A percentile compares a stretch with the other conserved stretches of the same genome.
Conservation (phyloP, 2,113 vertebrate species). For the Corythaeola cristata region DNA sequence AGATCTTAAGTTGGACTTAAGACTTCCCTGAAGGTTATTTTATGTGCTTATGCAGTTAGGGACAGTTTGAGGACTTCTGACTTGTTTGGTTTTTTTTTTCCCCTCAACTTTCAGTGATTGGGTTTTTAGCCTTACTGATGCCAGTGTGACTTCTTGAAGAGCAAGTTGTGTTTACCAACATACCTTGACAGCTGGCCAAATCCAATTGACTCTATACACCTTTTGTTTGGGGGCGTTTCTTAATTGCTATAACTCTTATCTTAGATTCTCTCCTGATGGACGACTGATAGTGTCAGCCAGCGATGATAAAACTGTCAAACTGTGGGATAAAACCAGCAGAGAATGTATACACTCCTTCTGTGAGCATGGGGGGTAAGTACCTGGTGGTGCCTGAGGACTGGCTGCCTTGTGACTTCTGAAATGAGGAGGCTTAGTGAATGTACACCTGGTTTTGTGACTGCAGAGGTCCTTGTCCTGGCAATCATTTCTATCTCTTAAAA, state of each 20-base stretch:
- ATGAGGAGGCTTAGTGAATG: neutral
- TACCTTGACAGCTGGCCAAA: neutral
- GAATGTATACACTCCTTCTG: constrained; percentile 94
- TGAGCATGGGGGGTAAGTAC: constrained; percentile 89
- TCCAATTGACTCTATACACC: fast-evolving
- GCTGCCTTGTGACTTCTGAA: neutral
- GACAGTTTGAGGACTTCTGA: neutral
- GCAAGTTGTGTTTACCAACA: neutral
- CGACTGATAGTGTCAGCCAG: constrained; percentile 91
- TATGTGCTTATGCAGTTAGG: neutral
- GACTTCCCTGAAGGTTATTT: neutral
- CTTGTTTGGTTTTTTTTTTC: neutral
- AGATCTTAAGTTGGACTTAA: neutral
- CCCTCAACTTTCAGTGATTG: neutral
- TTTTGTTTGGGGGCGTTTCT: neutral
- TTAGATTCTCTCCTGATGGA: constrained; percentile 94
- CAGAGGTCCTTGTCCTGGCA: neutral
- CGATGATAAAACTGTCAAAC: constrained; percentile 93
- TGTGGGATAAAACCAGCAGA: constrained; percentile 95
- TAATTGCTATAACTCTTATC: neutral
- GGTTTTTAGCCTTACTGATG: neutral
- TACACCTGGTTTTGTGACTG: neutral
- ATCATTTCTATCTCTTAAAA: neutral
- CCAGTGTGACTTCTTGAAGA: neutral
- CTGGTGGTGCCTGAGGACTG: fast-evolving